phyloP scores from a whole-genome alignment of 2,797 vertebrate species.

The Numenius phaeopus region DNA sequence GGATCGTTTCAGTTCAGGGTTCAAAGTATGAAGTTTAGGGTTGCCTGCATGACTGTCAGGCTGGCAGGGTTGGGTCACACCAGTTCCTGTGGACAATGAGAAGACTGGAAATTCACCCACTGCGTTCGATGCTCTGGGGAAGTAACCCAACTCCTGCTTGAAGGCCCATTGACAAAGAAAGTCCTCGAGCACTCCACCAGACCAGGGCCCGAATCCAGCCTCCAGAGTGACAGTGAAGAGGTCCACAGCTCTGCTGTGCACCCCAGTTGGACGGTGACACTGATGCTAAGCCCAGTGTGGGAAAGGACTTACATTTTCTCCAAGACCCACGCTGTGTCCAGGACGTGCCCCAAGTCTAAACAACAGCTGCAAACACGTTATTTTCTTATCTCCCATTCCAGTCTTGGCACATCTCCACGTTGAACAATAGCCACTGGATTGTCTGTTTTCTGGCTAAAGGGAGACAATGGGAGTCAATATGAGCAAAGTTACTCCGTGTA shows the following conservation, averaged over 20 bases:
- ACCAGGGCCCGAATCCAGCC: neutral
- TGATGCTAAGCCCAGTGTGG: neutral
- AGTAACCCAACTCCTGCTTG: neutral
- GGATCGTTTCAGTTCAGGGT: neutral
- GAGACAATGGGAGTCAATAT: constrained; percentile 14
- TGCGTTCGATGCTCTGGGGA: neutral
- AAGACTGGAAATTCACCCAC: neutral
- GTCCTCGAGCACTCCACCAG: neutral
- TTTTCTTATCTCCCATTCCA: constrained; percentile 34
- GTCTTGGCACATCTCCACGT: constrained; percentile 16
- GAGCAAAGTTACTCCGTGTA: neutral
- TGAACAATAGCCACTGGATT: constrained; percentile 39
- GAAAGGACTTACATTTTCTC: neutral
- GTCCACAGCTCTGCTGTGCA: neutral
- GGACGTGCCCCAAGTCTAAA: constrained; percentile 1
- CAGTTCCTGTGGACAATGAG: neutral
- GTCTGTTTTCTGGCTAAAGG: constrained; percentile 19
- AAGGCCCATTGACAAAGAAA: neutral
- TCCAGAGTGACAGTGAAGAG: neutral
- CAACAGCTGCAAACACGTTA: constrained; percentile 32
- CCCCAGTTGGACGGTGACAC: rapidly evolving
- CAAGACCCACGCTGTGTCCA: neutral
- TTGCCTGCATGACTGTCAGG: neutral
- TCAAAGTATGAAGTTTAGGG: neutral
- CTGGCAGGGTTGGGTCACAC: neutral